A percentile compares a stretch with the other conserved stretches of the same genome.
phyloP scores from a whole-genome alignment of 2,888 invertebrate species.

The Prosopocoilus inquinatus region DNA sequence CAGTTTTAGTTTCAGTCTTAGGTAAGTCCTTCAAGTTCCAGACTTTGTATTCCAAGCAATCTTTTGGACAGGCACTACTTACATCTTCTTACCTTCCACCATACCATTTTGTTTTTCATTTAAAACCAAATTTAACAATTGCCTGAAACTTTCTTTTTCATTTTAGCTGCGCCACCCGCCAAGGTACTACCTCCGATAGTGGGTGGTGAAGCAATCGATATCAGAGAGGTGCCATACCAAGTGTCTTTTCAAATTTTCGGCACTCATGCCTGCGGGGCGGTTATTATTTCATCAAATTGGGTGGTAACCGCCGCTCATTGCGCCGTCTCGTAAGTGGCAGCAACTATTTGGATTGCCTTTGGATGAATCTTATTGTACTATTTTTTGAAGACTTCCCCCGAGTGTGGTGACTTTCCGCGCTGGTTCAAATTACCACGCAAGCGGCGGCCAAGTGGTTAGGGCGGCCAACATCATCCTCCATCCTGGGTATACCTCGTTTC shows the following conservation, averaged over 20 bases:
- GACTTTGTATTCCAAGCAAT: no score
- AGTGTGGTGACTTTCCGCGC: not conserved
- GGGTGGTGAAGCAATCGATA: conserved; percentile 53
- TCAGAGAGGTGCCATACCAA: conserved; percentile 57
- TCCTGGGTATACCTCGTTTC: not conserved
- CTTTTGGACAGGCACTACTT: no score
- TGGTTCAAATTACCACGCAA: conserved; percentile 8
- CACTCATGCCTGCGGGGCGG: conserved; percentile 56
- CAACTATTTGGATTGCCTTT: no score
- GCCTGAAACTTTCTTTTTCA: no score
- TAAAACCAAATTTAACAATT: no score
- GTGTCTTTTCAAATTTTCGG: conserved; percentile 53
- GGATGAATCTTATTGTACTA: no score
- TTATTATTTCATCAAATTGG: conserved; percentile 53
- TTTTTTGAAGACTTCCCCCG: no score
- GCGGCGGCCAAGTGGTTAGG: conserved; percentile 9
- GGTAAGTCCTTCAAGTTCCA: conserved; percentile 4
- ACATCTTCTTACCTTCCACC: no score
- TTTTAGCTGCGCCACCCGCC: not conserved
- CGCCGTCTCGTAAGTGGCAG: conserved; percentile 33
- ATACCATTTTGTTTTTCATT: no score
- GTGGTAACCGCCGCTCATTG: conserved; percentile 57
- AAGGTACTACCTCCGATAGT: conserved; percentile 36
- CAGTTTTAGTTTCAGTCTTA: conserved; percentile 5
- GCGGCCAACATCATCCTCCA: conserved; percentile 7